Evolutionary conservation across 35 echinoderm and acorn worm species (phyloP).

Genomic region (Chiridota heheva): DNA sequence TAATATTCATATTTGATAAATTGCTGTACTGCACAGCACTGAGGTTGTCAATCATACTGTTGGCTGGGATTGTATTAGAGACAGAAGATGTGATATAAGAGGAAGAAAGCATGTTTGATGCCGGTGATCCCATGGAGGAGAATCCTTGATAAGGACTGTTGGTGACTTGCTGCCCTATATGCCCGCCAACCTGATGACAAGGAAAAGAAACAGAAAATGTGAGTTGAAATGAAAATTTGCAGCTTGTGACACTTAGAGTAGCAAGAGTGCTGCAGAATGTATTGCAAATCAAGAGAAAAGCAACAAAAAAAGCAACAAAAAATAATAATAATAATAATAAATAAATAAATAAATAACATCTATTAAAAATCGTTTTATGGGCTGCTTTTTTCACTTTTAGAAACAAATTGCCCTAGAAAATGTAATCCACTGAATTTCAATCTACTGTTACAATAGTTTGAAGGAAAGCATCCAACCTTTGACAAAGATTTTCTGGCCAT

Average conservation of each 20-base stretch:
- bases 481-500: no score
- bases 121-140: conserved; percentile 70
- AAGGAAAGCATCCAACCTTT: no score
- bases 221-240: background rate
- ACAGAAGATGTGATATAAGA: conserved; percentile 67
- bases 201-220: conserved; percentile 30
- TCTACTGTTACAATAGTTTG: no score
- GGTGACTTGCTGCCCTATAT: conserved; percentile 36
- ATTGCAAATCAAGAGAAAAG: background rate
- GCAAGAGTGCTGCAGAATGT: background rate
- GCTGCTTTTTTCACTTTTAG: no score
- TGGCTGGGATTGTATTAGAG: conserved; percentile 49
- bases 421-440: no score
- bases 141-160: conserved; percentile 70
- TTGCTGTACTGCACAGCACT: conserved; percentile 51
- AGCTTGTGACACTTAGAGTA: background rate
- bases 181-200: conserved; percentile 42
- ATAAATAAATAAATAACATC: no score
- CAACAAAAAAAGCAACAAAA: background rate
- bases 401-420: no score
- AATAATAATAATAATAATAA: no score
- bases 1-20: conserved; percentile 58
- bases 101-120: conserved; percentile 75
- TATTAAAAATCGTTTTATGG: no score
- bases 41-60: conserved; percentile 67